phyloP scores from a whole-genome alignment of 2,113 vertebrate species.

The Cyphomyrus discorhynchus region DNA sequence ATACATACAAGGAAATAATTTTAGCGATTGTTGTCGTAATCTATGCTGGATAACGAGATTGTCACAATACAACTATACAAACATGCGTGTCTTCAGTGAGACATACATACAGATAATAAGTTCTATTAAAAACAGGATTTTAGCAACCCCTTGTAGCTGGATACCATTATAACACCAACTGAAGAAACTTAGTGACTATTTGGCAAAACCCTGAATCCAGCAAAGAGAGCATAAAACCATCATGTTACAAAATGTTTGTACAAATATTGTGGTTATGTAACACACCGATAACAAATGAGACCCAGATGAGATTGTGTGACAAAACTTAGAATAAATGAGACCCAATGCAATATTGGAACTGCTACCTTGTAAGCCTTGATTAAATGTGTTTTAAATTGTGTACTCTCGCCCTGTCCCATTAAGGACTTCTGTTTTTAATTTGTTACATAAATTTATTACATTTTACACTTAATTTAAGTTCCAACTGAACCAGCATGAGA shows the following conservation, averaged over 20 bases:
- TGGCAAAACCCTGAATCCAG: slow-evolving; percentile 17
- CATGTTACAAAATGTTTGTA: slow-evolving; percentile 6
- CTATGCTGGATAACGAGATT: slow-evolving; percentile 25
- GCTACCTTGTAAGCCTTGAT: background rate
- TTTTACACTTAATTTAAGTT: background rate
- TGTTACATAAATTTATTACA: background rate
- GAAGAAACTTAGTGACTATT: background rate
- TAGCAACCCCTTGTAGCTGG: background rate
- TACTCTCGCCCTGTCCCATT: background rate
- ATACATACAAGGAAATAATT: slow-evolving; percentile 8
- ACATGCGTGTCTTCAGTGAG: slow-evolving; percentile 9
- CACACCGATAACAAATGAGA: background rate
- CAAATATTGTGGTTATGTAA: slow-evolving; percentile 10
- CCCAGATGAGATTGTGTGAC: background rate
- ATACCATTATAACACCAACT: background rate
- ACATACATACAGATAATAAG: slow-evolving; percentile 15
- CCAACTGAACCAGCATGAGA: background rate
- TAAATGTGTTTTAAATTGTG: slow-evolving; percentile 8
- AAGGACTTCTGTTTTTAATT: slow-evolving; percentile 5
- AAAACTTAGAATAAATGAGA: background rate
- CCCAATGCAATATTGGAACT: background rate
- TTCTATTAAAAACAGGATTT: slow-evolving; percentile 16
- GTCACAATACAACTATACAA: slow-evolving; percentile 23
- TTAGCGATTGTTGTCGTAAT: slow-evolving; percentile 9
- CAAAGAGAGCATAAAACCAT: background rate